Evolutionary conservation across 2,888 invertebrate species (phyloP).

Genomic region (Rhagophthalmus giganteus): DNA sequence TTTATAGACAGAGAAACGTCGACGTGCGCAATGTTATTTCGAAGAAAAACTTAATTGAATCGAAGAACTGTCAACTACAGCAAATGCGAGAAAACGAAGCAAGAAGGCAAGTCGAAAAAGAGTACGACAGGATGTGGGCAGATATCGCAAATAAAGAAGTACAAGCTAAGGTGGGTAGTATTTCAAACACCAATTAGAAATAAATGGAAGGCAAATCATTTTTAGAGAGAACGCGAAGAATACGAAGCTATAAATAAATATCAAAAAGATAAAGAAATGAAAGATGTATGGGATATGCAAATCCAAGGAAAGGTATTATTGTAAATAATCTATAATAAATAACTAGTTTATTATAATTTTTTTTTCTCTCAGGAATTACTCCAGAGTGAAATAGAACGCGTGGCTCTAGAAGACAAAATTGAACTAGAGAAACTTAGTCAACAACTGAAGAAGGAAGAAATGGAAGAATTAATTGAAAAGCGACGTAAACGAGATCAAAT

Average conservation of each 20-base stretch:
- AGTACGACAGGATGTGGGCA: conserved; percentile 65
- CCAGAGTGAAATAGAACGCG: conserved; percentile 41
- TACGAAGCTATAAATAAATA: conserved; percentile 56
- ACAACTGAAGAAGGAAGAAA: conserved; percentile 44
- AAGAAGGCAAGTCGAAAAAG: conserved; percentile 58
- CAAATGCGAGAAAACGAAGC: conserved; percentile 66
- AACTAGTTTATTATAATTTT: background rate
- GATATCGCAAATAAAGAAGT: conserved; percentile 62
- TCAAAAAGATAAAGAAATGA: conserved; percentile 53
- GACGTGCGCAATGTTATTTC: conserved; percentile 56
- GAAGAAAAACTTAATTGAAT: conserved; percentile 58
- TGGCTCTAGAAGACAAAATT: conserved; percentile 43
- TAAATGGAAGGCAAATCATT: conserved; percentile 7
- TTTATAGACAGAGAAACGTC: conserved; percentile 49
- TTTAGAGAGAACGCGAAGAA: conserved; percentile 60
- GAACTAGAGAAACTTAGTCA: conserved; percentile 44
- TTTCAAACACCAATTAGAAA: background rate
- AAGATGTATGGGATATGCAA: conserved; percentile 48
- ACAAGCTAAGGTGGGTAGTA: conserved; percentile 53
- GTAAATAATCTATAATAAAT: too few relatives aligned
- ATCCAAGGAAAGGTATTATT: conserved; percentile 44
- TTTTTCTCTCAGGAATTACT: conserved; percentile 36
- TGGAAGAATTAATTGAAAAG: conserved; percentile 40
- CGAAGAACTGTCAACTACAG: conserved; percentile 60
- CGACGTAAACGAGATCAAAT: conserved; percentile 40